phyloP scores from a whole-genome alignment of 2,797 vertebrate species.

The Hephaestus fuliginosus region DNA sequence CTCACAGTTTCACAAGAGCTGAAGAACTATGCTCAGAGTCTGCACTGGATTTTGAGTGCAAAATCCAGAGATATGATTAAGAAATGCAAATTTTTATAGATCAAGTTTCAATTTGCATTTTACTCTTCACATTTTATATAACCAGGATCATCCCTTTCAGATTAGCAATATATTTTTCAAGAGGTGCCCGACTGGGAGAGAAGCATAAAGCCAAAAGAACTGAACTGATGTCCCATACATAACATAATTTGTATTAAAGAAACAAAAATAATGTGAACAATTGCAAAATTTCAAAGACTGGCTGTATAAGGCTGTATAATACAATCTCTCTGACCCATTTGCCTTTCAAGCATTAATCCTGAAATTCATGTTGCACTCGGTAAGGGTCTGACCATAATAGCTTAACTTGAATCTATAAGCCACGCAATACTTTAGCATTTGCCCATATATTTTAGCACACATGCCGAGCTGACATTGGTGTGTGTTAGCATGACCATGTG shows the following conservation, averaged over 20 bases:
- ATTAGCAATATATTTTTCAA: background rate
- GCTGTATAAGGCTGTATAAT: background rate
- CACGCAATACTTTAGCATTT: background rate
- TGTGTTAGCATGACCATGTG: background rate
- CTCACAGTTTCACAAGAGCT: constrained; percentile 25
- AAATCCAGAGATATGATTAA: constrained; percentile 1
- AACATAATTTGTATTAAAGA: background rate
- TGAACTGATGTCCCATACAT: background rate
- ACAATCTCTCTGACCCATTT: background rate
- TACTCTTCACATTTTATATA: background rate
- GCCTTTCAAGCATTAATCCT: background rate
- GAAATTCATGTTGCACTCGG: background rate
- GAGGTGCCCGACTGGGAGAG: background rate
- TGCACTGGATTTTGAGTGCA: background rate
- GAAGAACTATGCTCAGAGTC: background rate
- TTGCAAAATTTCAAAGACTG: background rate
- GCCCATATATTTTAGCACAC: no score
- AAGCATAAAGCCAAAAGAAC: background rate
- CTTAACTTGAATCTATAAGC: background rate
- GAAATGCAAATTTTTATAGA: constrained; percentile 7
- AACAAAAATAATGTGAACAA: background rate
- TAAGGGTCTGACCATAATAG: background rate
- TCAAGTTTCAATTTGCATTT: constrained; percentile 14
- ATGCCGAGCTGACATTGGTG: background rate
- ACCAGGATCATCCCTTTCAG: background rate